Conservation (phyloP, 2,113 vertebrate genomes). For the Nothoprocta pentlandii region DNA sequence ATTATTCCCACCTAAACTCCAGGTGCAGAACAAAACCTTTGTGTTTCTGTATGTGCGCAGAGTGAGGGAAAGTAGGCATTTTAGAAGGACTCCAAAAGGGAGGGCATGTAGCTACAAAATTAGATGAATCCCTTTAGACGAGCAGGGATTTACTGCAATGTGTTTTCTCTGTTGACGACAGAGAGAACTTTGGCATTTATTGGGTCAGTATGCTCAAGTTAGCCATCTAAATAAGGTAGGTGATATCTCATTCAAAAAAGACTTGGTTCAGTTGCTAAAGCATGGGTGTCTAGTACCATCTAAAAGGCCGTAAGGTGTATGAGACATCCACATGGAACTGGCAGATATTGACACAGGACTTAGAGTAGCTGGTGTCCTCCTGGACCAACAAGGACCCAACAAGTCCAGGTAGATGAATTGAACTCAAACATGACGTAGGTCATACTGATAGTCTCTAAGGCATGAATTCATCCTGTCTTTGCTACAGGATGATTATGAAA, state of each 20-base stretch:
- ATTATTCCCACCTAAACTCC: neutral
- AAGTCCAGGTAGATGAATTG: neutral
- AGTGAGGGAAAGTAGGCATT: neutral
- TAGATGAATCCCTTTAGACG: neutral
- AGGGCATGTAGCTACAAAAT: neutral
- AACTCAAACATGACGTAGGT: neutral
- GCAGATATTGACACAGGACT: neutral
- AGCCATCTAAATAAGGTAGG: neutral
- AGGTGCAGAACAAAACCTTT: neutral
- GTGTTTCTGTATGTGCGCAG: neutral
- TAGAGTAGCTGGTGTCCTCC: neutral
- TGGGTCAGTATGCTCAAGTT: neutral
- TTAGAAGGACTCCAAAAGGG: neutral
- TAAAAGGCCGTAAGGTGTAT: neutral
- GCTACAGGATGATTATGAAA: neutral
- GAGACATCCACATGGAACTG: neutral
- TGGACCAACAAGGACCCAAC: neutral
- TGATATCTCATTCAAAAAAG: neutral
- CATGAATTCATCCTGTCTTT: neutral
- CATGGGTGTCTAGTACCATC: neutral
- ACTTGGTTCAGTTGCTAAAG: neutral
- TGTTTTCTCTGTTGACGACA: neutral
- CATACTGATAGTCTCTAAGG: accelerated
- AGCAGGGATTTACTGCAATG: neutral
- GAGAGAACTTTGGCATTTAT: neutral